Conservation (phyloP, 1,140 invertebrate genomes). For the Vollenhovia emeryi region DNA sequence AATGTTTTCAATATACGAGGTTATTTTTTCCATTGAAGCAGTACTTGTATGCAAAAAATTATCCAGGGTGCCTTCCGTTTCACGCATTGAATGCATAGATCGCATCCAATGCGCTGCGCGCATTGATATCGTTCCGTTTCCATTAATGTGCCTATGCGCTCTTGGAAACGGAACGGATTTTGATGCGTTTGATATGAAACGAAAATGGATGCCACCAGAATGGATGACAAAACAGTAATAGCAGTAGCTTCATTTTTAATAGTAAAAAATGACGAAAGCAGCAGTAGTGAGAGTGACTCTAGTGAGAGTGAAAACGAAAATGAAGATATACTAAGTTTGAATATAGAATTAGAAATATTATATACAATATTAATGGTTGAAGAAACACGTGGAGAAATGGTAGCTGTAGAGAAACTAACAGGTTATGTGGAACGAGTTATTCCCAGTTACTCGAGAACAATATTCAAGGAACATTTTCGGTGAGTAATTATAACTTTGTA, state of each 20-base stretch:
- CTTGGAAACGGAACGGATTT: not conserved
- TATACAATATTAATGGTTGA: not conserved
- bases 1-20: no score
- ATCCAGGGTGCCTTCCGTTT: no score
- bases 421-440: not conserved
- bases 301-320: no score
- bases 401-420: not conserved
- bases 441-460: not conserved
- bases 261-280: no score
- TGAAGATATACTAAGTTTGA: no score
- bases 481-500: no score
- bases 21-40: no score
- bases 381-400: not conserved
- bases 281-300: no score
- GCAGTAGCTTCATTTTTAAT: no score
- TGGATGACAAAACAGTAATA: not conserved
- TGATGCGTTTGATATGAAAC: not conserved
- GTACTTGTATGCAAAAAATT: no score
- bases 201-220: not conserved
- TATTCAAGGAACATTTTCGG: conserved; percentile 8
- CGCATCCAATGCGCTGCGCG: no score
- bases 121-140: not conserved
- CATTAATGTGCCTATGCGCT: not conserved
- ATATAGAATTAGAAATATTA: not conserved
- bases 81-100: no score